Conservation (phyloP, 2,888 invertebrate genomes). For the Dexiosoma caninum region DNA sequence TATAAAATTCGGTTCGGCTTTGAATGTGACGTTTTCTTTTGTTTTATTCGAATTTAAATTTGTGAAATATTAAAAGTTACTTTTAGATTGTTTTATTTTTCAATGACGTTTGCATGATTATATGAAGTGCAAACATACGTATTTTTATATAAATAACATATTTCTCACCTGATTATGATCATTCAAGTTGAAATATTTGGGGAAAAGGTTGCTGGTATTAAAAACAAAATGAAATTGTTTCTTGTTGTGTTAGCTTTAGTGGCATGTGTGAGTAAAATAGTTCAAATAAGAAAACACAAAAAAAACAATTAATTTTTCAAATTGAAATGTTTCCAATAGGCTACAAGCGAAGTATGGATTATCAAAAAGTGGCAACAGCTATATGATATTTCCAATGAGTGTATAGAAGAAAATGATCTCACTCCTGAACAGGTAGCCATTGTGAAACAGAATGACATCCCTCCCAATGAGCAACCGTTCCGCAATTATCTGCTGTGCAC, state of each 20-base stretch:
- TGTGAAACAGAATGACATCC: slow-evolving; percentile 70
- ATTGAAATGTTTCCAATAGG: slow-evolving; percentile 57
- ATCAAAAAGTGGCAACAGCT: slow-evolving; percentile 71
- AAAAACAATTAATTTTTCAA: background rate
- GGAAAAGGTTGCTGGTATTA: background rate
- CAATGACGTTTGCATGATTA: too few relatives aligned
- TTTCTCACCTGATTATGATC: background rate
- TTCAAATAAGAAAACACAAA: background rate
- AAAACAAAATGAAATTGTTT: slow-evolving; percentile 60
- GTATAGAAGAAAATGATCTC: slow-evolving; percentile 69
- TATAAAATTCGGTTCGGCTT: too few relatives aligned
- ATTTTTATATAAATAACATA: slow-evolving; percentile 2
- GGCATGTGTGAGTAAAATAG: slow-evolving; percentile 59
- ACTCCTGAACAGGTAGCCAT: slow-evolving; percentile 65
- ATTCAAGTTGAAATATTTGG: slow-evolving; percentile 7
- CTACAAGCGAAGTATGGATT: slow-evolving; percentile 70
- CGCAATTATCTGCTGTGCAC: slow-evolving; percentile 72
- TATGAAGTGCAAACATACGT: too few relatives aligned
- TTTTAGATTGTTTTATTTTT: too few relatives aligned
- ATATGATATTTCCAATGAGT: slow-evolving; percentile 69
- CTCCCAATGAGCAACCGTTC: slow-evolving; percentile 70
- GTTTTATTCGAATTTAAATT: too few relatives aligned
- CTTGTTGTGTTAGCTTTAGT: slow-evolving; percentile 60
- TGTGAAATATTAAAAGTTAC: too few relatives aligned
- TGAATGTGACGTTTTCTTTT: too few relatives aligned